These are phyloP conservation scores for Noctuana brunneofusca DNA, from an alignment of 2,888 invertebrate species.

Conservation along the genomic window DNA sequence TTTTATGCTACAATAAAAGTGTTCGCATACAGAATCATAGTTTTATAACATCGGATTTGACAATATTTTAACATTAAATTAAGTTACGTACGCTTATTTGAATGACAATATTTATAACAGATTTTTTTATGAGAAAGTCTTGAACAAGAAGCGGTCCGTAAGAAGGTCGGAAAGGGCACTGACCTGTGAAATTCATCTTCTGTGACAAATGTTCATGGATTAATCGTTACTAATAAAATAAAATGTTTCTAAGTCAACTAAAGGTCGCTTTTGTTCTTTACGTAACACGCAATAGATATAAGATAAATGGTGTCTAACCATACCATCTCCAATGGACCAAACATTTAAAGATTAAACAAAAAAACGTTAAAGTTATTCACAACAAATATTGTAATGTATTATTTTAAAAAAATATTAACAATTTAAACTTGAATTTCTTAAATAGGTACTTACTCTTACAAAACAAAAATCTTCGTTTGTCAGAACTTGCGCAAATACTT, in stretches of 20 bases:
- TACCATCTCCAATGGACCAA: background rate
- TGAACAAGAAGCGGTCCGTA: constrained; percentile 7
- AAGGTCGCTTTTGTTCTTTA: constrained; percentile 1
- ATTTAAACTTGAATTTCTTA: no score
- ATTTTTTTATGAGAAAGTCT: constrained; percentile 22
- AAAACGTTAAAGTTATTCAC: no score
- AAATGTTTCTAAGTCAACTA: background rate
- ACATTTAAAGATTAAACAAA: no score
- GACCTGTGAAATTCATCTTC: constrained; percentile 30
- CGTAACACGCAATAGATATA: background rate
- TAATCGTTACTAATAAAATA: constrained; percentile 15
- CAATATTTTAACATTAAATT: background rate
- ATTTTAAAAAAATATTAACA: no score
- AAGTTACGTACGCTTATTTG: background rate
- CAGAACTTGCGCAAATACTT: no score
- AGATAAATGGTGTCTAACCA: no score
- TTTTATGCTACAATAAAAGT: no score
- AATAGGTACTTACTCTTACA: no score
- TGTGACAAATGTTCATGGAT: constrained; percentile 23
- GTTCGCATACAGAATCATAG: no score
- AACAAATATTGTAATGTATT: no score
- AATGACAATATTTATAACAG: background rate
- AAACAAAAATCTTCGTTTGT: no score
- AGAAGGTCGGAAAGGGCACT: constrained; percentile 27
- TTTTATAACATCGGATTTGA: no score